These are phyloP conservation scores for Mus pahari DNA, from an alignment of 2,113 vertebrate species.

Conservation along the genomic window DNA sequence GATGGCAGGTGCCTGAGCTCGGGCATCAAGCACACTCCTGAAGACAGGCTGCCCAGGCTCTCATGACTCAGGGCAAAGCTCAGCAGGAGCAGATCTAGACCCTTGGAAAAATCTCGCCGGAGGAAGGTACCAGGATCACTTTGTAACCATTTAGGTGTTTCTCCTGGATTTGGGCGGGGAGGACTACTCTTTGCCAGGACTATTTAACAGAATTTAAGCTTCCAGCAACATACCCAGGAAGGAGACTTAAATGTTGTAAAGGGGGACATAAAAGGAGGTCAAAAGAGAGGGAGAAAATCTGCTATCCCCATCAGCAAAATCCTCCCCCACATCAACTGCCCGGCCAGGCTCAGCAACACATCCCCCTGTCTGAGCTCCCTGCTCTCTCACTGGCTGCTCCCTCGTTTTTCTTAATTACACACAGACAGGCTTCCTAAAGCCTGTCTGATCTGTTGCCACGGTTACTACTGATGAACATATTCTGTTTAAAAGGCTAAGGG, in stretches of 20 bases:
- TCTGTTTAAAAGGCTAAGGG: slow-evolving; percentile 72
- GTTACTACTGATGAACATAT: slow-evolving; percentile 77
- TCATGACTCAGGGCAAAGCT: not conserved
- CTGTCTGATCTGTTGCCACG: slow-evolving; percentile 77
- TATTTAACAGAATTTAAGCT: not conserved
- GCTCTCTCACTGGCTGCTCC: not conserved
- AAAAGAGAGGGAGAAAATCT: not conserved
- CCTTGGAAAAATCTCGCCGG: not conserved
- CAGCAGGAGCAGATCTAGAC: not conserved
- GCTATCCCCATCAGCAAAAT: not conserved
- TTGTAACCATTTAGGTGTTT: not conserved
- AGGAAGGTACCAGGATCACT: not conserved
- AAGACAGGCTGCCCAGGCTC: not conserved
- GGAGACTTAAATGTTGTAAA: not conserved
- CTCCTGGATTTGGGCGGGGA: not conserved
- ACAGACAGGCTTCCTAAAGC: slow-evolving; percentile 74
- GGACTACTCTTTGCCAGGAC: not conserved
- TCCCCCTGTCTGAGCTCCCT: slow-evolving; percentile 37
- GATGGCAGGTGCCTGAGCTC: not conserved
- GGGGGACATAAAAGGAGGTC: not conserved
- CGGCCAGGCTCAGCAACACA: not conserved
- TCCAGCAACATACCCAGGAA: not conserved
- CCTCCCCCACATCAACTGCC: not conserved
- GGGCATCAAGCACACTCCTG: not conserved
- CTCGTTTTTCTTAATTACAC: slow-evolving; percentile 70